Percentiles rank a stretch among this genome's conserved stretches.
Conservation (phyloP, 2,113 vertebrate genomes). For the Daubentonia madagascariensis region DNA sequence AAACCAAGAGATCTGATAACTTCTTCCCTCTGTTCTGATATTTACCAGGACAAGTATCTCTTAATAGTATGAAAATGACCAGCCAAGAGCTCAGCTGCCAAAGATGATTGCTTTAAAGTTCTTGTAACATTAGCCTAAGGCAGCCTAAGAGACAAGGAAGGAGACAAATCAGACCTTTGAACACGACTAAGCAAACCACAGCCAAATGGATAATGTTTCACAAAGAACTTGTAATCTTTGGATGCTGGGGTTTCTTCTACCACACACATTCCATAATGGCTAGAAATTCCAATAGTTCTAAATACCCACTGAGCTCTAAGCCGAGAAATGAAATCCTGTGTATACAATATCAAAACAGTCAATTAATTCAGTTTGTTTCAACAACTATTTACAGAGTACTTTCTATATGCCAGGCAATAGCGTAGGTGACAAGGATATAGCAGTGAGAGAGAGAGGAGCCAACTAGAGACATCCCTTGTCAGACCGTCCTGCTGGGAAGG, state of each 20-base stretch:
- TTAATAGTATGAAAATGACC: slow-evolving; percentile 39
- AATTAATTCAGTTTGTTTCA: slow-evolving; percentile 14
- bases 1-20: slow-evolving; percentile 36
- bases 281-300: slow-evolving; percentile 59
- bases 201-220: slow-evolving; percentile 64
- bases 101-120: slow-evolving; percentile 47
- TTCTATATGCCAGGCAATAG: background rate
- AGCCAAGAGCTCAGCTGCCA: slow-evolving; percentile 50
- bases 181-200: slow-evolving; percentile 45
- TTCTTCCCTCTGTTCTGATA: slow-evolving; percentile 21
- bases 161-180: slow-evolving; percentile 68
- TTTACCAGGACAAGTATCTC: slow-evolving; percentile 32
- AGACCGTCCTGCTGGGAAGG: too few species aligned
- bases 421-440: background rate
- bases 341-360: background rate
- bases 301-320: slow-evolving; percentile 48
- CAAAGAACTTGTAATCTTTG: slow-evolving; percentile 55
- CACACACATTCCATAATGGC: slow-evolving; percentile 31
- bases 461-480: too few species aligned
- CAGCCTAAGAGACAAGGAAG: slow-evolving; percentile 45
- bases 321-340: slow-evolving; percentile 1
- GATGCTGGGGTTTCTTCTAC: slow-evolving; percentile 34
- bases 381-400: background rate
- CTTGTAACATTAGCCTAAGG: slow-evolving; percentile 44
- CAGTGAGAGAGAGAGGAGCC: background rate